phyloP scores from a whole-genome alignment of 1,140 invertebrate genomes.

The Amphibalanus amphitrite region DNA sequence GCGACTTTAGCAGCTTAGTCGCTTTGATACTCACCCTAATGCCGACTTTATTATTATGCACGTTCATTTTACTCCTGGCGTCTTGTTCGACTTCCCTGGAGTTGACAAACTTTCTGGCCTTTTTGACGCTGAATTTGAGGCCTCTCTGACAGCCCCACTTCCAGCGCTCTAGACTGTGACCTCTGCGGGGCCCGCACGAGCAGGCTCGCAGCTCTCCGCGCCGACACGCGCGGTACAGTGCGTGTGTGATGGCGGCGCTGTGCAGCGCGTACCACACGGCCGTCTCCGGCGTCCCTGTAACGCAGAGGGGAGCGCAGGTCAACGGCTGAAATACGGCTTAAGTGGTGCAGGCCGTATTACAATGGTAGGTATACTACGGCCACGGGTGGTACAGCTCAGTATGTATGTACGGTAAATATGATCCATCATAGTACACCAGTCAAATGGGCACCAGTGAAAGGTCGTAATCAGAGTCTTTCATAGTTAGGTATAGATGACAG shows the following conservation, averaged over 20 bases:
- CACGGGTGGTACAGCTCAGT: too few species aligned
- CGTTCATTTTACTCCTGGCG: conserved; percentile 78
- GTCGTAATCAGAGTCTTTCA: too few species aligned
- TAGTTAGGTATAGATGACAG: too few species aligned
- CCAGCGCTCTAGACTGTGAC: background rate
- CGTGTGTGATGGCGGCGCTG: background rate
- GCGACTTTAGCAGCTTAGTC: too few species aligned
- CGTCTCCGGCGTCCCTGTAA: background rate
- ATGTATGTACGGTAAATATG: too few species aligned
- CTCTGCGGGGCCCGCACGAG: background rate
- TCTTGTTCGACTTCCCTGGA: conserved; percentile 62
- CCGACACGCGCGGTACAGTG: background rate
- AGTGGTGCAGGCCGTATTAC: too few species aligned
- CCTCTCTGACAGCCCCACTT: background rate
- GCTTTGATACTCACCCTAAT: conserved; percentile 63
- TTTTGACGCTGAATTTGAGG: conserved; percentile 11
- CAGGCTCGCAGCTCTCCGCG: background rate
- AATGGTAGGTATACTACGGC: too few species aligned
- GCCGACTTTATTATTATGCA: conserved; percentile 90
- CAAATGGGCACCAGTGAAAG: too few species aligned
- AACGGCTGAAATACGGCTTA: too few species aligned
- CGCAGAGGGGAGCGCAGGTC: too few species aligned
- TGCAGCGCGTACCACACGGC: background rate
- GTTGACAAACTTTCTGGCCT: conserved; percentile 49
- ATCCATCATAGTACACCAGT: too few species aligned